These are phyloP conservation scores for Trachurus trachurus DNA, from an alignment of 2,797 vertebrate species.

Conservation along the genomic window DNA sequence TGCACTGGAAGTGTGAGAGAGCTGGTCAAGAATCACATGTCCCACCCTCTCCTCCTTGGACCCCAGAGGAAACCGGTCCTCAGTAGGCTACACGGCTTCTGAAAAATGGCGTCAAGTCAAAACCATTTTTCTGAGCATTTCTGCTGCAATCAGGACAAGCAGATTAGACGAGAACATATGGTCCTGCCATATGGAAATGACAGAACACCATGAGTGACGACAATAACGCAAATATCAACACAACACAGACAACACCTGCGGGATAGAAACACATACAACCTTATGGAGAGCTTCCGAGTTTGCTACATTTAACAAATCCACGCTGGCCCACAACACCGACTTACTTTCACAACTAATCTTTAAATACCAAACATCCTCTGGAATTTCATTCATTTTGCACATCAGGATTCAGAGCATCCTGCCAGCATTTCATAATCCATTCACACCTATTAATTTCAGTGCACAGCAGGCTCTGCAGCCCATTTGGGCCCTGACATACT, in stretches of 20 bases:
- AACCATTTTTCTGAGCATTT: background rate
- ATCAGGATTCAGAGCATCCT: slow-evolving; percentile 14
- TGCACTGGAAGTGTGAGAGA: background rate
- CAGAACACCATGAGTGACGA: slow-evolving; percentile 8
- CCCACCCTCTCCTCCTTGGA: background rate
- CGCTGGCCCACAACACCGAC: background rate
- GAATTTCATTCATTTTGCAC: background rate
- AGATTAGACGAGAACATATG: slow-evolving; percentile 32
- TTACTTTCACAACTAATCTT: background rate
- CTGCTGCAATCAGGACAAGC: background rate
- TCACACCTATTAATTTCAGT: slow-evolving; percentile 35
- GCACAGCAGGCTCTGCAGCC: slow-evolving; percentile 21
- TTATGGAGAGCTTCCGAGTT: background rate
- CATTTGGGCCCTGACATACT: slow-evolving; percentile 1
- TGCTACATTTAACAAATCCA: slow-evolving; percentile 3
- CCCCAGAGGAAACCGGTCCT: slow-evolving; percentile 1
- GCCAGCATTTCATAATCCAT: slow-evolving; percentile 1
- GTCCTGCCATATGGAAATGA: slow-evolving; percentile 40
- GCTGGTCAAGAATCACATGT: background rate
- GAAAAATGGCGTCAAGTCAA: slow-evolving; percentile 2
- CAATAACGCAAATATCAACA: slow-evolving; percentile 2
- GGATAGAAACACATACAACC: slow-evolving; percentile 7
- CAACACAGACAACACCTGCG: slow-evolving; percentile 39
- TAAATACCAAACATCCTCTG: background rate
- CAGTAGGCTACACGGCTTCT: background rate